phyloP scores from a whole-genome alignment of 1,140 invertebrate species.

The Pseudomyrmex sp. region DNA sequence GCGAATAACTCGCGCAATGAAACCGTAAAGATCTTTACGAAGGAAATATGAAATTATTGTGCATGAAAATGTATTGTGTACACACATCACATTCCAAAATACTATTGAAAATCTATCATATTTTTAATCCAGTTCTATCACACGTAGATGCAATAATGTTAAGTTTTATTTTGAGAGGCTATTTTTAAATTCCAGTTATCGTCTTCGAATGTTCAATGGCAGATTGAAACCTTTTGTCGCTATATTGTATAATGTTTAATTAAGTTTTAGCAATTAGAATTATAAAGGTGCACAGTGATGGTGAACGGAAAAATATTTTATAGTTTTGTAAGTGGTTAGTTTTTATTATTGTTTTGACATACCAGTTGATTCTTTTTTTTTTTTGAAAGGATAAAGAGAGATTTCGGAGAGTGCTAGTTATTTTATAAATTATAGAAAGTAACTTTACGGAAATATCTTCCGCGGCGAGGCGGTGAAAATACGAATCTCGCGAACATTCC shows the following conservation, averaged over 20 bases:
- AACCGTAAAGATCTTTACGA: conserved; percentile 10
- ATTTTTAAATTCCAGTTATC: neutral
- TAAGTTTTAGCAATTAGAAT: conserved; percentile 8
- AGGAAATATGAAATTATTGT: conserved; percentile 31
- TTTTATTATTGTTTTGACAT: conserved; percentile 5
- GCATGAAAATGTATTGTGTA: conserved; percentile 42
- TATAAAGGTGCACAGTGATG: neutral
- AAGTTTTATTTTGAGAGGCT: neutral
- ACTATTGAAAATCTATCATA: conserved; percentile 35
- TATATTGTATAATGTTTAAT: neutral
- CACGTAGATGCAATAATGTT: conserved; percentile 16
- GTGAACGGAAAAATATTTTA: no score
- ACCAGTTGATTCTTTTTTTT: neutral
- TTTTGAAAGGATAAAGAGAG: no score
- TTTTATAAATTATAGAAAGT: conserved; percentile 11
- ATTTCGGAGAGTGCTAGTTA: neutral
- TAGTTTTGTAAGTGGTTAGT: no score
- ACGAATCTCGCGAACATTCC: conserved; percentile 48
- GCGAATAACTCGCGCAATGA: conserved; percentile 12
- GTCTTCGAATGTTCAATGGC: conserved; percentile 13
- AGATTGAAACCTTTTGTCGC: neutral
- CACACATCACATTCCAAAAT: conserved; percentile 23
- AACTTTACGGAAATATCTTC: conserved; percentile 31
- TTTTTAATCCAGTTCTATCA: conserved; percentile 23
- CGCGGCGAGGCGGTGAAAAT: neutral